These are phyloP conservation scores for Pelvicachromis taeniatus DNA, from an alignment of 2,113 vertebrate species.

Conservation along the genomic window DNA sequence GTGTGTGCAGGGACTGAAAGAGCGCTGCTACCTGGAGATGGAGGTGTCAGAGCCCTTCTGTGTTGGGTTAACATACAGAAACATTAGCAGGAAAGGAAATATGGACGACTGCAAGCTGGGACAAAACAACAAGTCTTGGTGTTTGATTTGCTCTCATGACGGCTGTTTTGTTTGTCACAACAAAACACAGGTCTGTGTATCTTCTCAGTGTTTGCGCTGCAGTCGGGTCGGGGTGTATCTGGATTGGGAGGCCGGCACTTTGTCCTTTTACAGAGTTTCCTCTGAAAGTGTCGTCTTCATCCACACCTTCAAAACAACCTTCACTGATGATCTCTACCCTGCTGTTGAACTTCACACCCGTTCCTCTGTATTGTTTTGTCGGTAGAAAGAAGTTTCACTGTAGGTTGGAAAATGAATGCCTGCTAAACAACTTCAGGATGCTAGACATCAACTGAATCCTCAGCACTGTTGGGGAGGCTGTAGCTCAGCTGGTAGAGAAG, in stretches of 20 bases:
- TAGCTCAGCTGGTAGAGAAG: no score
- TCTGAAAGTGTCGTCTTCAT: neutral
- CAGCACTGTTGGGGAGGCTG: no score
- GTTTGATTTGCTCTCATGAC: neutral
- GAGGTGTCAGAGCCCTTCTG: constrained; percentile 2
- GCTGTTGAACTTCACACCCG: neutral
- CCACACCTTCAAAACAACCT: constrained; percentile 8
- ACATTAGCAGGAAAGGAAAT: neutral
- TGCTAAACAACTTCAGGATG: no score
- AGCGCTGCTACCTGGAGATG: constrained; percentile 48
- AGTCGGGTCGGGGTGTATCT: constrained; percentile 39
- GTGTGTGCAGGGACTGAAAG: constrained; percentile 12
- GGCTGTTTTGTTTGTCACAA: neutral
- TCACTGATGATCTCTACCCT: neutral
- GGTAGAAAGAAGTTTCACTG: neutral
- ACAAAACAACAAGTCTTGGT: constrained; percentile 31
- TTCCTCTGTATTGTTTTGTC: neutral
- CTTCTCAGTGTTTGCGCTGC: neutral
- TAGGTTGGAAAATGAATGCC: no score
- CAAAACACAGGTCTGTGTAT: rapidly evolving
- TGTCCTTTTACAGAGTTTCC: constrained; percentile 50
- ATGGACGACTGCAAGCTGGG: neutral
- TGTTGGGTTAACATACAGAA: constrained; percentile 43
- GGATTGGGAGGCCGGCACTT: neutral
- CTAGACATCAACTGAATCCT: no score